phyloP scores from a whole-genome alignment of 2,113 vertebrate genomes.

The Sminthopsis crassicaudata region DNA sequence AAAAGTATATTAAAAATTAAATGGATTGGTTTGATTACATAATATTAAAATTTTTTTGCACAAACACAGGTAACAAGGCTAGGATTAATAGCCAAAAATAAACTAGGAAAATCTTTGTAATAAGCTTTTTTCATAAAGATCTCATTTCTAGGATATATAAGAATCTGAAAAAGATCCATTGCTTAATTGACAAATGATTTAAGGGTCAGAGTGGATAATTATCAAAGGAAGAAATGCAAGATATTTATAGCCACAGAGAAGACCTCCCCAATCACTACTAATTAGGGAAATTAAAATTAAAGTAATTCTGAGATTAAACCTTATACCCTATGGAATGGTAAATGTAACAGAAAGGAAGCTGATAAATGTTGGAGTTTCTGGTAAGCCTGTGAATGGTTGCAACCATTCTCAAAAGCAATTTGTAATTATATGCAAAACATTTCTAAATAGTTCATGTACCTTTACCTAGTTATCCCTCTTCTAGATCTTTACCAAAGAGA shows the following conservation, averaged over 20 bases:
- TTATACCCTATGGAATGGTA: background rate
- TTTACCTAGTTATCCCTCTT: background rate
- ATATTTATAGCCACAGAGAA: background rate
- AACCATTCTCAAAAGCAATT: background rate
- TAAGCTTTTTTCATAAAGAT: background rate
- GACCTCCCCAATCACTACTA: background rate
- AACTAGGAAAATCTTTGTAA: background rate
- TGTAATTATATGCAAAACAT: background rate
- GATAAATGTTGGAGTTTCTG: background rate
- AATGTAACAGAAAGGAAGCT: background rate
- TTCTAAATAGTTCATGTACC: background rate
- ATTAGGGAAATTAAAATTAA: background rate
- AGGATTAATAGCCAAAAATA: background rate
- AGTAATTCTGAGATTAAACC: background rate
- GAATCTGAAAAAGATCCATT: background rate
- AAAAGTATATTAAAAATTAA: background rate
- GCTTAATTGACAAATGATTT: background rate
- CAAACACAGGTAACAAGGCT: background rate
- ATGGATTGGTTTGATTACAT: background rate
- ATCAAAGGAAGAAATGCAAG: background rate
- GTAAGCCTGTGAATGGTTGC: background rate
- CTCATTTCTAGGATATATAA: background rate
- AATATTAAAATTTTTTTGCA: background rate
- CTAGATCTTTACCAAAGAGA: too few species aligned
- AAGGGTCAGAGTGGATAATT: background rate